Evolutionary conservation across 2,113 vertebrate genomes (phyloP), one percentile per base, ranked within the genome.

Genomic region (Ancistrus triradiatus): DNA sequence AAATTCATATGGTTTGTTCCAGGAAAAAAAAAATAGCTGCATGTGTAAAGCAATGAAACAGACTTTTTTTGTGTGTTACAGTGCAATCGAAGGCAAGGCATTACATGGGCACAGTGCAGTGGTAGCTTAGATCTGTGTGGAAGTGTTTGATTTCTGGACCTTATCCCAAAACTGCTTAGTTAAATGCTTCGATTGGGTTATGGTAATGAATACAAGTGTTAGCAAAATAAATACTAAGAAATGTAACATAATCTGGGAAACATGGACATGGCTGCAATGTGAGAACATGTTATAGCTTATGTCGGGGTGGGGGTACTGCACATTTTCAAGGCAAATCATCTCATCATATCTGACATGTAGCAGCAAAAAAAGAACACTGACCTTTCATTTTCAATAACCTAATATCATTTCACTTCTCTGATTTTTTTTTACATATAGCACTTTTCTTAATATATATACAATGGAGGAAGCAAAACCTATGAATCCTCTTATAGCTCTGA

Each of bases 311-410:
- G 78, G 80, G 68, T 80, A 84, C 87, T 89, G 84, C 84, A 85
- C 84, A 81, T 80, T 82, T 74, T 81, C 85, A 87, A 86, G 85
- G 82, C 83, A 87, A 85, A 83, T 83, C 75, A 83, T 82, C 80
- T 88, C 82, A 78, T 77, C 82, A 78, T 77, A 83, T 83, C 77
- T 81, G 74, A 84, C 83, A 79, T 81, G 82, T 90, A 89, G 88
- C 88, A 90, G 88, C 88, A 84, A 87, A 85, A 82, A 83, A 61
- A 69, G 71, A 86, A 89, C 84, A 88, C 87, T 87, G 84, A 87
- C 83, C 85, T 84, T 83, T 74, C 82, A 78, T 83, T 80, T 83
- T 84, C 85, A 86, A 87, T 84, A 87, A 76, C 72, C 87, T 85
- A 86, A 83, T 84, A 87, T 84, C 81, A 81, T 81, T 80, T 82